Conservation (phyloP, 2,113 vertebrate species). For the Varanus salvator region DNA sequence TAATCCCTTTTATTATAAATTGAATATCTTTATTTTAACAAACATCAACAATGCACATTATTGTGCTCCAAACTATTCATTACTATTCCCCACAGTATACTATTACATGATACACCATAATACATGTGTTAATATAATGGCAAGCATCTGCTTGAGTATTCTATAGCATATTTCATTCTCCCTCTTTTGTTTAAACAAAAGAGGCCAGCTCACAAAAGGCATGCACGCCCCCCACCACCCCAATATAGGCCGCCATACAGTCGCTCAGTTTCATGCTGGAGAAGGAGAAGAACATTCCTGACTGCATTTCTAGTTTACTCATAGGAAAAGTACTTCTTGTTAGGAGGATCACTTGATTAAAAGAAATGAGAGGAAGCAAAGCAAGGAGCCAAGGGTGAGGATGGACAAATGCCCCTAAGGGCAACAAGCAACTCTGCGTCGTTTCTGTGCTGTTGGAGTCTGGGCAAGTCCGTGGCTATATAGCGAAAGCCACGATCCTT, state of each 20-base stretch:
- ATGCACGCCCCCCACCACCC: conserved; percentile 52
- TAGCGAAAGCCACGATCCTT: background rate
- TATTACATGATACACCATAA: conserved; percentile 81
- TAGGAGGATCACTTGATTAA: conserved; percentile 29
- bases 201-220: conserved; percentile 70
- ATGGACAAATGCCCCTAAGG: background rate
- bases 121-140: conserved; percentile 82
- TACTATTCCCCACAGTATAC: conserved; percentile 82
- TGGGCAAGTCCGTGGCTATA: background rate
- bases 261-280: conserved; percentile 42
- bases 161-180: conserved; percentile 71
- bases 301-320: conserved; percentile 47
- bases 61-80: conserved; percentile 84
- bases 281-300: conserved; percentile 39
- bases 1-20: conserved; percentile 93
- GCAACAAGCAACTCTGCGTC: background rate
- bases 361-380: background rate
- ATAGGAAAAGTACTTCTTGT: conserved; percentile 12
- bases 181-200: conserved; percentile 76
- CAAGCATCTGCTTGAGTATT: conserved; percentile 78
- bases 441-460: background rate
- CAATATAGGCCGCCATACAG: conserved; percentile 59
- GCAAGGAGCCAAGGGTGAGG: background rate
- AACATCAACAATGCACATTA: conserved; percentile 86
- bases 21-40: conserved; percentile 95